A percentile compares a stretch with the other conserved stretches of the same genome.
phyloP scores from a whole-genome alignment of 1,140 invertebrate species.

The Batillaria attramentaria region DNA sequence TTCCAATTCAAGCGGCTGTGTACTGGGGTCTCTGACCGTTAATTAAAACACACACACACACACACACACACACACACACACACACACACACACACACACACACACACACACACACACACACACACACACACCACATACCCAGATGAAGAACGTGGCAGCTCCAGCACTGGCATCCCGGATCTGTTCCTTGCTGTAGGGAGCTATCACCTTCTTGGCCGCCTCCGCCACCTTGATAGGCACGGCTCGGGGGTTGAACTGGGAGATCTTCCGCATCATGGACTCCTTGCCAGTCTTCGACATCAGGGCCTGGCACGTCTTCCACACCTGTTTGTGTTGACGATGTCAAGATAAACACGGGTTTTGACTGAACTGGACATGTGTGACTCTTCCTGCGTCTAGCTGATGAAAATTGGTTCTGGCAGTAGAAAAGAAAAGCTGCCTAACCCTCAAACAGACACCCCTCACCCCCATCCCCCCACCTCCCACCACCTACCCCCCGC shows the following conservation, averaged over 20 bases:
- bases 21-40: no score
- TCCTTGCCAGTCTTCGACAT: constrained; percentile 65
- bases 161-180: constrained; percentile 63
- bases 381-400: no score
- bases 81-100: neutral
- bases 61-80: neutral
- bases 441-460: no score
- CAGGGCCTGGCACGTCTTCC: constrained; percentile 56
- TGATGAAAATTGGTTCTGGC: no score
- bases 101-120: neutral
- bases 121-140: constrained; percentile 57
- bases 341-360: no score
- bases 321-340: no score
- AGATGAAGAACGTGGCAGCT: constrained; percentile 67
- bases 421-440: no score
- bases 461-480: no score
- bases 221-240: constrained; percentile 53
- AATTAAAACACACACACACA: constrained; percentile 1
- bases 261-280: constrained; percentile 64
- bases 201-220: constrained; percentile 50
- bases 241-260: constrained; percentile 58
- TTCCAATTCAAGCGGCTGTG: no score
- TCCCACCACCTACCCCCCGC: no score
- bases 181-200: constrained; percentile 54
- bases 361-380: no score